Conservation (phyloP, 2,797 vertebrate genomes). For the Falco biarmicus region DNA sequence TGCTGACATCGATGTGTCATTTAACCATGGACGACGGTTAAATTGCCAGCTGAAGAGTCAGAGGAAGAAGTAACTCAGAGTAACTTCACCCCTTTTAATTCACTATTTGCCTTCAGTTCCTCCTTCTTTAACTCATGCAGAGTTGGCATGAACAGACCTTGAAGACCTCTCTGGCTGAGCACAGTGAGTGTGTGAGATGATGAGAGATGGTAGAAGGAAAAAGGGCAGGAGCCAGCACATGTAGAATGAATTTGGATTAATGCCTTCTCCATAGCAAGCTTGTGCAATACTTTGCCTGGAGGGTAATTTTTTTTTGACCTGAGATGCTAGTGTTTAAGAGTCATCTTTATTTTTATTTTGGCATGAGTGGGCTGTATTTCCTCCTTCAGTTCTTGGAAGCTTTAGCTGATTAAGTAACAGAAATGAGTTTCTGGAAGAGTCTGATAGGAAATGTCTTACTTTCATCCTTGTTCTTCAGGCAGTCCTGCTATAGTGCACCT, state of each 20-base stretch:
- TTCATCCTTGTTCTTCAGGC: background rate
- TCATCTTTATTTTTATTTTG: background rate
- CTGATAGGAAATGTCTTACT: background rate
- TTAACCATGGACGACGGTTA: too few species aligned
- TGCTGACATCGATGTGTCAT: background rate
- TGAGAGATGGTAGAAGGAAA: background rate
- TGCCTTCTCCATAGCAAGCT: background rate
- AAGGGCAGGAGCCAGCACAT: background rate
- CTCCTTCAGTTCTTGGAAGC: background rate
- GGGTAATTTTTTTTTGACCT: background rate
- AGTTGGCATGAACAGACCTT: rapidly evolving
- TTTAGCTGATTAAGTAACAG: background rate
- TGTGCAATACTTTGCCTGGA: background rate
- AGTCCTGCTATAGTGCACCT: background rate
- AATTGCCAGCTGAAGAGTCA: background rate
- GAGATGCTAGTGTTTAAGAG: background rate
- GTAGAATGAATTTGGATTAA: background rate
- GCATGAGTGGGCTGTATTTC: background rate
- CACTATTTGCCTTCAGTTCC: background rate
- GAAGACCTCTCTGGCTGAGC: background rate
- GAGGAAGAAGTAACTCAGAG: background rate
- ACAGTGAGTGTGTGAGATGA: too few species aligned
- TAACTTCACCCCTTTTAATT: background rate
- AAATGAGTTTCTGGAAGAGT: background rate
- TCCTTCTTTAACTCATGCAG: background rate